Conservation (phyloP, 2,797 vertebrate species). For the Stomatorhinus walkeri region DNA sequence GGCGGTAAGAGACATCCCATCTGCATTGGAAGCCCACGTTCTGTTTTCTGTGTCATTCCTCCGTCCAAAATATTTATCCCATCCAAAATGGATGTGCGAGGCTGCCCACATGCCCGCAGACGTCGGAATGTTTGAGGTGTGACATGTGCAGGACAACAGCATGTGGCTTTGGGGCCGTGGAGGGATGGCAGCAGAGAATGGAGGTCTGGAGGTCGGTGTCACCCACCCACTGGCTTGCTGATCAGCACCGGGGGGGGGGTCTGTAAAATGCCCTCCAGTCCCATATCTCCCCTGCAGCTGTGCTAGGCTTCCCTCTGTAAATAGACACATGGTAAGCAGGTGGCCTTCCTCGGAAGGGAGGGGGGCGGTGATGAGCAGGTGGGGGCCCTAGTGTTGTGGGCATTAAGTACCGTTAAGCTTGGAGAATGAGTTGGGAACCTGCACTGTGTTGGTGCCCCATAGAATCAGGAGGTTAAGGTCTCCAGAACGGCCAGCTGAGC, state of each 20-base stretch:
- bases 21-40: neutral
- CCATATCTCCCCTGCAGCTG: conserved; percentile 24
- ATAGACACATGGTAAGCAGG: conserved; percentile 5
- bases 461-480: neutral
- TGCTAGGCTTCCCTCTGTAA: conserved; percentile 26
- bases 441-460: neutral
- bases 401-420: neutral
- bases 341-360: neutral
- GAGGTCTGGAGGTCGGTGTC: neutral
- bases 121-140: neutral
- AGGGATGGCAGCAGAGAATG: neutral
- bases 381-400: neutral
- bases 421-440: neutral
- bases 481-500: neutral
- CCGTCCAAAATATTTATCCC: neutral
- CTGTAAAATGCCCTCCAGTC: neutral
- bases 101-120: neutral
- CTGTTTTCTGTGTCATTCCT: neutral
- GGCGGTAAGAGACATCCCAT: neutral
- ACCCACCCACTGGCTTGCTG: neutral
- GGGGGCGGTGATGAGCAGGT: neutral
- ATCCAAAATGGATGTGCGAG: neutral
- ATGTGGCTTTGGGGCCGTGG: neutral
- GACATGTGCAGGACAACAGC: neutral
- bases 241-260: neutral